Conservation (phyloP, 2,113 vertebrate genomes). For the Ploceus nigricollis region DNA sequence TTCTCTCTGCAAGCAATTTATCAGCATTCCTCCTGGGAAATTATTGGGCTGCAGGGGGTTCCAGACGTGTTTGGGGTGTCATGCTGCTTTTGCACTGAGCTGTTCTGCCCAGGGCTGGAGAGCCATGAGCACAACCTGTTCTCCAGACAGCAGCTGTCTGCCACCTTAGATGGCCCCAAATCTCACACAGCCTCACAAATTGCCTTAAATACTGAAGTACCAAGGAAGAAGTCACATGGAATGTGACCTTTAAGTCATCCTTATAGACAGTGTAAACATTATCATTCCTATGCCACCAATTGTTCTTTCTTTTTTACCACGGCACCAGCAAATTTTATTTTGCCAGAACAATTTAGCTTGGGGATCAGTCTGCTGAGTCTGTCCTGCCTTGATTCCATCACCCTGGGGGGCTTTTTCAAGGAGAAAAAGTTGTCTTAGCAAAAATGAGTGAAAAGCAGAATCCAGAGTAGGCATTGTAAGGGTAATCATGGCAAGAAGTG, state of each 20-base stretch:
- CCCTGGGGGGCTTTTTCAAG: background rate
- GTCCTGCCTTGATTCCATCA: background rate
- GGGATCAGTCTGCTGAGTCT: background rate
- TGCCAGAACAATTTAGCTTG: background rate
- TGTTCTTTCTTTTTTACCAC: background rate
- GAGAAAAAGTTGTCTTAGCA: background rate
- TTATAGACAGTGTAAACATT: background rate
- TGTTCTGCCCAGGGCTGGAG: background rate
- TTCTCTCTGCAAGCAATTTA: background rate
- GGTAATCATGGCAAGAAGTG: background rate
- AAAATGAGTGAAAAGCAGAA: background rate
- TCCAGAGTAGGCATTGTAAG: background rate
- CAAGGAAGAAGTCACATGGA: background rate
- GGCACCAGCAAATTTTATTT: background rate
- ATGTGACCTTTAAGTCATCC: background rate
- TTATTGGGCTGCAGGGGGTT: background rate
- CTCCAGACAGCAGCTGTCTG: background rate
- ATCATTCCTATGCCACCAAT: background rate
- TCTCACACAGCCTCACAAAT: background rate
- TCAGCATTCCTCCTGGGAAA: background rate
- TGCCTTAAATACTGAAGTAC: background rate
- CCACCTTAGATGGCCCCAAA: background rate
- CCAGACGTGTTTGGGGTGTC: background rate
- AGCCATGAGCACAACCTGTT: background rate
- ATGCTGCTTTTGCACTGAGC: slow-evolving; percentile 21